phyloP scores from a whole-genome alignment of 2,888 invertebrate species.

The Linyphia triangularis region DNA sequence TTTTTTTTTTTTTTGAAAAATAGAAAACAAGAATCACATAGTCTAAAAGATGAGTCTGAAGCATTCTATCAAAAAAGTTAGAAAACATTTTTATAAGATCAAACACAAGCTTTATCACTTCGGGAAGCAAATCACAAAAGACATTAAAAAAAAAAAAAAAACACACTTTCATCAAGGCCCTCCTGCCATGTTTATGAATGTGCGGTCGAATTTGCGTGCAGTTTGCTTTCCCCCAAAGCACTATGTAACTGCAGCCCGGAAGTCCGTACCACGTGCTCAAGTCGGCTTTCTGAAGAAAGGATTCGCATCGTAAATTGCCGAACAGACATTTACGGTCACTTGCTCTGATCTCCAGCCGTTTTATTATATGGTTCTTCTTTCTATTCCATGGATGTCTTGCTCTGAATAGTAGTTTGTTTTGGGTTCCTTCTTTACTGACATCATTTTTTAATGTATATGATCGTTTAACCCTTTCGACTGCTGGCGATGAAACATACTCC shows the following conservation, averaged over 20 bases:
- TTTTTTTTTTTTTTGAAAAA: no score
- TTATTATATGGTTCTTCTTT: conserved; percentile 71
- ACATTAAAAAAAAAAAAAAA: not conserved
- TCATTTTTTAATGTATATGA: conserved; percentile 41
- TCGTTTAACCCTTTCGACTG: conserved; percentile 55
- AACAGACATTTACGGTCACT: conserved; percentile 73
- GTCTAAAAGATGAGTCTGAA: no score
- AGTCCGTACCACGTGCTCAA: conserved; percentile 53
- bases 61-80: no score
- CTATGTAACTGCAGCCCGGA: conserved; percentile 28
- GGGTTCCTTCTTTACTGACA: conserved; percentile 12
- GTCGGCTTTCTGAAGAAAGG: conserved; percentile 48
- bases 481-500: conserved; percentile 33
- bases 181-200: not conserved
- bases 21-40: no score
- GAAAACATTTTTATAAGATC: no score
- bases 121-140: not conserved
- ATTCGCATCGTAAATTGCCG: conserved; percentile 69
- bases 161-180: not conserved
- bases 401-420: conserved; percentile 43
- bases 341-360: conserved; percentile 73
- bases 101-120: no score
- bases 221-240: conserved; percentile 15
- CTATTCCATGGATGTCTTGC: conserved; percentile 56
- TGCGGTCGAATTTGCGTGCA: not conserved